Percentiles rank a stretch among this genome's conserved stretches.
These are phyloP conservation scores for Philereme transversata DNA, from an alignment of 2,888 invertebrate genomes.

Conservation along the genomic window DNA sequence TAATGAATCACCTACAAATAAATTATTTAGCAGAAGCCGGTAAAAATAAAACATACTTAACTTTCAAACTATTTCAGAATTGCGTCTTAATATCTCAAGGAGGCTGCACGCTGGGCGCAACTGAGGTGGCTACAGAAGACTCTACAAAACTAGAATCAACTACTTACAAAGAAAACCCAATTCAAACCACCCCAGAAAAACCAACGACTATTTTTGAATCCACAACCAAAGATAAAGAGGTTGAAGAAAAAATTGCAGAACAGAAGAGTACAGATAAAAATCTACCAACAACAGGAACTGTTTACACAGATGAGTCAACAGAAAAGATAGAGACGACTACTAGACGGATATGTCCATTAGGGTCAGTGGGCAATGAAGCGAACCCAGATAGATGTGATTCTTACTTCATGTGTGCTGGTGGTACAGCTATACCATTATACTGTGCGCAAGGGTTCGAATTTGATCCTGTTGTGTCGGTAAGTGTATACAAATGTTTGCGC, in stretches of 20 bases:
- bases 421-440: slow-evolving; percentile 30
- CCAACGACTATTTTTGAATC: slow-evolving; percentile 3
- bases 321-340: slow-evolving; percentile 16
- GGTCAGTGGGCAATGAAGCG: slow-evolving; percentile 41
- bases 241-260: background rate
- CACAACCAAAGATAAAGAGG: background rate
- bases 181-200: slow-evolving; percentile 15
- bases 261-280: background rate
- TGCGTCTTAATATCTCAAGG: slow-evolving; percentile 16
- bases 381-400: slow-evolving; percentile 44
- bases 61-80: background rate
- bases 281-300: background rate
- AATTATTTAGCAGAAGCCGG: too few species aligned
- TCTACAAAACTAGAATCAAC: slow-evolving; percentile 6
- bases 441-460: slow-evolving; percentile 43
- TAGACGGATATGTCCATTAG: slow-evolving; percentile 38
- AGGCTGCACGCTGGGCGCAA: slow-evolving; percentile 15
- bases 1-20: too few species aligned
- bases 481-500: slow-evolving; percentile 4
- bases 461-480: slow-evolving; percentile 38
- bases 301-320: slow-evolving; percentile 1
- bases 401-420: slow-evolving; percentile 45
- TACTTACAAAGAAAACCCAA: slow-evolving; percentile 14
- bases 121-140: background rate
- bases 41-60: too few species aligned